phyloP scores from a whole-genome alignment of 2,888 invertebrate genomes.

The Noctua pronuba region DNA sequence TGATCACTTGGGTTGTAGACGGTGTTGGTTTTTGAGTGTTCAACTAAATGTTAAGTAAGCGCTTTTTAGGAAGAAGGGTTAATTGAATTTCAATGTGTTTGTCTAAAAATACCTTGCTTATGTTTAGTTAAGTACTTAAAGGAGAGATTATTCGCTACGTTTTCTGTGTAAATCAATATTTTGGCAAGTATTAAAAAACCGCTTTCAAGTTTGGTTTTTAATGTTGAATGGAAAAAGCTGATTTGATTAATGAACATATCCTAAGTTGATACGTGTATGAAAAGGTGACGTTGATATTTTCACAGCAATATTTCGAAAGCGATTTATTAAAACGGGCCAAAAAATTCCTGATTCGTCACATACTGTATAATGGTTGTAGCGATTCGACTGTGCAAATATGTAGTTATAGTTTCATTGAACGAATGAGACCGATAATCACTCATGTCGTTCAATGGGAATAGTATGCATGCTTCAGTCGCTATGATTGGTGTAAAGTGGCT shows the following conservation, averaged over 20 bases:
- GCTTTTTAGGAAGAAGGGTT: slow-evolving; percentile 15
- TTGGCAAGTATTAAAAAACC: slow-evolving; percentile 28
- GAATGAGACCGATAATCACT: slow-evolving; percentile 43
- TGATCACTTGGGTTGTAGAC: slow-evolving; percentile 16
- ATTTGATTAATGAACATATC: slow-evolving; percentile 47
- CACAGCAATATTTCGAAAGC: slow-evolving; percentile 17
- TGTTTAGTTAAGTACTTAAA: slow-evolving; percentile 31
- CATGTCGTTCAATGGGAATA: slow-evolving; percentile 58
- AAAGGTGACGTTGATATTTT: slow-evolving; percentile 22
- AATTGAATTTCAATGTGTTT: slow-evolving; percentile 1
- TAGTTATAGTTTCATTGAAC: slow-evolving; percentile 61
- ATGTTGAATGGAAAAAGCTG: slow-evolving; percentile 20
- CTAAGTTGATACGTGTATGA: slow-evolving; percentile 30
- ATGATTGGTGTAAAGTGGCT: slow-evolving; percentile 34
- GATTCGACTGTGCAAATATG: slow-evolving; percentile 52
- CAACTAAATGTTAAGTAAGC: slow-evolving; percentile 24
- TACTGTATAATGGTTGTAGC: slow-evolving; percentile 44
- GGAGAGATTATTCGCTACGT: background rate
- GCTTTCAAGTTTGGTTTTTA: slow-evolving; percentile 21
- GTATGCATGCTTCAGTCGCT: slow-evolving; percentile 57
- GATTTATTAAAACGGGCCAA: slow-evolving; percentile 33
- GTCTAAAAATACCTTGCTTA: slow-evolving; percentile 1
- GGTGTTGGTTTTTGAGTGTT: slow-evolving; percentile 11
- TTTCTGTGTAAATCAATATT: slow-evolving; percentile 5
- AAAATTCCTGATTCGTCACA: slow-evolving; percentile 28